Evolutionary conservation across 1,140 invertebrate species (phyloP).

Genomic region (Drosophila cardini): DNA sequence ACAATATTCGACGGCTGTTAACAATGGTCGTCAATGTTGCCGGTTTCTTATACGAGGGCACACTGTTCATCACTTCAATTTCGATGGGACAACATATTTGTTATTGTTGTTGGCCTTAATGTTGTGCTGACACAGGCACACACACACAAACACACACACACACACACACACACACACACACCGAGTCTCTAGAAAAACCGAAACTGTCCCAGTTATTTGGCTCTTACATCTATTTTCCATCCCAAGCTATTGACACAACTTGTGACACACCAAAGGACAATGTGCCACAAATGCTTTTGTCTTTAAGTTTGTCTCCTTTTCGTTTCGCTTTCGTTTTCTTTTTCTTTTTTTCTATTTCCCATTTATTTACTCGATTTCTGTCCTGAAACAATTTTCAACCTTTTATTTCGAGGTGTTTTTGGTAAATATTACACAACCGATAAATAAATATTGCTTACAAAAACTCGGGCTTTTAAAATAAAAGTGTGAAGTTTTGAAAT

Average conservation of each 20-base stretch:
- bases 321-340: constrained; percentile 9
- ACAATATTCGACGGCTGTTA: constrained; percentile 70
- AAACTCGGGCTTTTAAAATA: too few species aligned
- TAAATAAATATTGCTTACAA: too few species aligned
- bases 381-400: constrained; percentile 13
- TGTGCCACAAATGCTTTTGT: constrained; percentile 64
- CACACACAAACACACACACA: constrained; percentile 6
- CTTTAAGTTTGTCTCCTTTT: constrained; percentile 61
- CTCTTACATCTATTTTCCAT: constrained; percentile 19
- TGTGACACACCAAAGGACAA: constrained; percentile 59
- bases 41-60: constrained; percentile 10
- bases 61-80: constrained; percentile 76
- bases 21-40: constrained; percentile 69
- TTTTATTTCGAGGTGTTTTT: constrained; percentile 1
- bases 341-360: too few species aligned
- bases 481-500: too few species aligned
- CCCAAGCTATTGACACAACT: constrained; percentile 41
- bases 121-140: constrained; percentile 63
- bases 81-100: constrained; percentile 62
- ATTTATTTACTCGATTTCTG: constrained; percentile 1
- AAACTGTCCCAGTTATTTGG: constrained; percentile 49
- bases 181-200: constrained; percentile 15
- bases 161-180: constrained; percentile 11
- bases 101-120: constrained; percentile 76
- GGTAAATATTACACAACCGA: not conserved